Base-by-base conservation (phyloP, 2,797 vertebrate genomes). In the Myotis planiceps region DNA sequence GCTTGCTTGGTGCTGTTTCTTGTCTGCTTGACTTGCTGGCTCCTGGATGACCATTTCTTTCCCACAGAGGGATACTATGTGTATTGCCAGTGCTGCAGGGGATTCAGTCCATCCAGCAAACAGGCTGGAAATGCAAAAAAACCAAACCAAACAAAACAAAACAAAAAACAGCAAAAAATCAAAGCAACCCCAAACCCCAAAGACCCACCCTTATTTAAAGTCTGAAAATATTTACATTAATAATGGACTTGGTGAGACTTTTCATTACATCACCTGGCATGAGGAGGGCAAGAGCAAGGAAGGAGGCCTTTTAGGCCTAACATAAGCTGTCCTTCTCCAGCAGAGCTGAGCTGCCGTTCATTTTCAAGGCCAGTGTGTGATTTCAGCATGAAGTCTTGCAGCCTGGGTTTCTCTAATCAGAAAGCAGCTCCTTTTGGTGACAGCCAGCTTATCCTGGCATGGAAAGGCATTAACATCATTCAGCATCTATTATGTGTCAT, bases 1-100 rank as follows among this genome's bases (percentile, higher is more conserved):
- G 81, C 81, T 90, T 85, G 23, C 76, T 60, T 78, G 27, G 53
- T 92, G 32, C 92, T 95, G 82, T 74, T 96, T 96, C 92, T 92
- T 0, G 0, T 94, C 96, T 94, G 88, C 82, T 96, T 96, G 83
- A 95, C 87, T 95, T 88, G 53, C 51, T 96, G 96, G 87, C 87
- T 97, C 85, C 79, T 94, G 74, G 60, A 78, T 86, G 79, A 72
- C 93, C 69, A 37, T 93, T 83, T 49, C 53, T 78, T 93, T 75
- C 88, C 68, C 49, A 42, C 19, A 51, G 68, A 25, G 49, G 49
- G 58, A 60, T 32, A 32, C n/a, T 49, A 4, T 66, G 68, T 37
- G 4, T 63, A 47, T 88, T 85, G 53, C 82, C 88, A 94, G 72
- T 55, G 45, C 81, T 58, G 0, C 25, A 27, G 92, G 68, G 85